Conservation (phyloP, 2,113 vertebrate species). For the Eonycteris spelaea region DNA sequence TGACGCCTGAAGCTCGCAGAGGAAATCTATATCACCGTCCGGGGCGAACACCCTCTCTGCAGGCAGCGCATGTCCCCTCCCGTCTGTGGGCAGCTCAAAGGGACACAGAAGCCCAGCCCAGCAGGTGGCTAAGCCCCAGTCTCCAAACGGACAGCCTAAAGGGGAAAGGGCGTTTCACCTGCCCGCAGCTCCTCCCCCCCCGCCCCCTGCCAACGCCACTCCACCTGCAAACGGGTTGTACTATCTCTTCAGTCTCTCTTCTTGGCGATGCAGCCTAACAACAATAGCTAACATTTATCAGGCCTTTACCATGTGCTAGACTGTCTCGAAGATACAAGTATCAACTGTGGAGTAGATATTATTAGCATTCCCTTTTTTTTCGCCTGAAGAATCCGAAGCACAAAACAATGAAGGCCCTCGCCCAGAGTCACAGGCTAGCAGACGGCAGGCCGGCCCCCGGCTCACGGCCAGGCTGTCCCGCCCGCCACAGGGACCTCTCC, state of each 20-base stretch:
- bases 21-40: conserved; percentile 69
- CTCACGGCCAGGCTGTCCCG: too few species aligned
- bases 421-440: not conserved
- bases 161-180: not conserved
- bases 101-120: not conserved
- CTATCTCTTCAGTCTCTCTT: not conserved
- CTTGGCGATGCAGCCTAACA: not conserved
- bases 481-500: too few species aligned
- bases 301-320: not conserved
- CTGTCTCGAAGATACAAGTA: not conserved
- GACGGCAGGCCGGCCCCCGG: not conserved
- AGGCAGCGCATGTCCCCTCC: not conserved
- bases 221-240: not conserved
- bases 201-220: not conserved
- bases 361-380: not conserved
- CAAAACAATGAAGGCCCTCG: not conserved
- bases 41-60: conserved; percentile 31
- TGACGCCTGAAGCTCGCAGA: conserved; percentile 35
- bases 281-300: not conserved
- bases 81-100: not conserved
- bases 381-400: not conserved
- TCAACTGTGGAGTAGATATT: not conserved
- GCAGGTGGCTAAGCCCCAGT: not conserved
- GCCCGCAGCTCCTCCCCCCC: rapidly evolving
- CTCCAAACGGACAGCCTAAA: not conserved